Percentiles rank a stretch among this genome's conserved stretches.
These are phyloP conservation scores for Empidonax traillii DNA, from an alignment of 2,113 vertebrate species.

Conservation along the genomic window DNA sequence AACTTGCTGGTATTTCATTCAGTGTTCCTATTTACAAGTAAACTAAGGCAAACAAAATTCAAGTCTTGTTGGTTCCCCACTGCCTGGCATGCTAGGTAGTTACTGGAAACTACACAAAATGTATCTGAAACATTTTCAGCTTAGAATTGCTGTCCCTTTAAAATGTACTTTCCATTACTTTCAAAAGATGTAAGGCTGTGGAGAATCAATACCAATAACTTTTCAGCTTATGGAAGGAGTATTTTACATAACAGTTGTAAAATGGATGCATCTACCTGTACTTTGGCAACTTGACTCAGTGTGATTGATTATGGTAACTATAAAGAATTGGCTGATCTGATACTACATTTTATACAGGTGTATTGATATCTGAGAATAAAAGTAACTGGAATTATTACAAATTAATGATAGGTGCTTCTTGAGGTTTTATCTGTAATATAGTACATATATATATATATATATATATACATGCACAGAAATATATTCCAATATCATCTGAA, in stretches of 20 bases:
- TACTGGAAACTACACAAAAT: neutral
- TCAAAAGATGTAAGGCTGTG: neutral
- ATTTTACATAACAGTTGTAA: neutral
- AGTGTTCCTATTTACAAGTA: neutral
- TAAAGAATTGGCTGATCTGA: neutral
- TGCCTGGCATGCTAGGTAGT: fast-evolving
- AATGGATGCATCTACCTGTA: neutral
- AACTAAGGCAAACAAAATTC: neutral
- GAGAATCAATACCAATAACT: neutral
- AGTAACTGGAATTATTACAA: constrained; percentile 57
- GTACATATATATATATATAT: neutral
- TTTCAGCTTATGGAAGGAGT: neutral
- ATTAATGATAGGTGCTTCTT: constrained; percentile 34
- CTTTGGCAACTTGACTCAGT: neutral
- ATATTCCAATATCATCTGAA: constrained; percentile 52
- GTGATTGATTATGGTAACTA: neutral
- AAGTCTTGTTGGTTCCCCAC: neutral
- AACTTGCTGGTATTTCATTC: neutral
- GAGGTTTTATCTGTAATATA: constrained; percentile 48
- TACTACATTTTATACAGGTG: neutral
- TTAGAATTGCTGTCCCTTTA: neutral
- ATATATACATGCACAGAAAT: neutral
- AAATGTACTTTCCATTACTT: neutral
- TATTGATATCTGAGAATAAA: constrained; percentile 36
- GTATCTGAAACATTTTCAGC: neutral